phyloP scores from a whole-genome alignment of 2,113 vertebrate species.

The Cottus gobio region DNA sequence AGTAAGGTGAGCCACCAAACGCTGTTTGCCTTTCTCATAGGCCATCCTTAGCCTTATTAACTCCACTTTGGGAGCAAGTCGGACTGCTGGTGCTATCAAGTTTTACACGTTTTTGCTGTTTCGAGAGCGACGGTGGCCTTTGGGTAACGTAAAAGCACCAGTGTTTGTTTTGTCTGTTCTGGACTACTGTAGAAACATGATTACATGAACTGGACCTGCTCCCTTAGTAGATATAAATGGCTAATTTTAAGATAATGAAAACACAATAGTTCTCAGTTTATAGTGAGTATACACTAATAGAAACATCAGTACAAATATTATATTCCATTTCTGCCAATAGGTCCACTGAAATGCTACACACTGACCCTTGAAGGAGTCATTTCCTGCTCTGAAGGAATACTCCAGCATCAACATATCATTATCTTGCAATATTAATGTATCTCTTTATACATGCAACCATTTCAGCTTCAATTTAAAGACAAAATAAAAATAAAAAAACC shows the following conservation, averaged over 20 bases:
- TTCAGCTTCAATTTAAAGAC: slow-evolving; percentile 1
- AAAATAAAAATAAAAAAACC: background rate
- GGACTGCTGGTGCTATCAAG: background rate
- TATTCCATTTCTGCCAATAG: background rate
- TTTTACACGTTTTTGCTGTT: background rate
- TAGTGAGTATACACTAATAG: background rate
- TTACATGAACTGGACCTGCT: background rate
- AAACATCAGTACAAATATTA: background rate
- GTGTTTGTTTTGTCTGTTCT: background rate
- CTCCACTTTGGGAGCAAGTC: background rate
- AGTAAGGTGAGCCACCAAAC: background rate
- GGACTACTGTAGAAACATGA: background rate
- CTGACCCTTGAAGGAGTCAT: background rate
- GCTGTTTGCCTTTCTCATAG: background rate
- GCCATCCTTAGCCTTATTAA: background rate
- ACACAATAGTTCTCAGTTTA: background rate
- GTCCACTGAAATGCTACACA: background rate
- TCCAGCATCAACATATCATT: background rate
- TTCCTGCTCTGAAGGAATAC: background rate
- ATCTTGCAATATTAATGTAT: background rate
- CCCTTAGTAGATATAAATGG: background rate
- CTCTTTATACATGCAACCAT: background rate
- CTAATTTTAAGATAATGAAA: background rate
- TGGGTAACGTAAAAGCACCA: background rate
- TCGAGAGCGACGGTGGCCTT: background rate